Base-by-base conservation (phyloP, 2,113 vertebrate species). In the Probosciger aterrimus region DNA sequence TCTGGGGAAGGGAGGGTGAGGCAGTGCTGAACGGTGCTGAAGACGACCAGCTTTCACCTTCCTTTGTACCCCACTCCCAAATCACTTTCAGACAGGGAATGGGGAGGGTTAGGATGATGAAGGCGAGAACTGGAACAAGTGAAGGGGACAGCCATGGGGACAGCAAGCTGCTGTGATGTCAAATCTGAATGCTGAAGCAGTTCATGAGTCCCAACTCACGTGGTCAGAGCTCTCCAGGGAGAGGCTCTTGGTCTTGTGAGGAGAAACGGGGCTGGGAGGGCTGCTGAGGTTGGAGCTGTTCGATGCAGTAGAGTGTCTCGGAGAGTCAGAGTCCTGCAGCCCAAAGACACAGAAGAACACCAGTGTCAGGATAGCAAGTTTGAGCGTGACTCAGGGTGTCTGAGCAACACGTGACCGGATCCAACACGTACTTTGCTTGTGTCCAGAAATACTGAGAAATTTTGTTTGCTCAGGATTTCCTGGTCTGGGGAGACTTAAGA, bases 251-350 rank as follows among this genome's bases (percentile, higher is more conserved):
- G 99, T 99, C 98, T 99, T 99, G 97, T 99, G 99, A 77, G 99
- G 99, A 50, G 99, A 99, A 84, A 98, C 97, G 0, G 99, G 99
- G 96, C 99, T 99, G 59, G 99, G 99, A 18, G 99, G 99, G 97
- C 99, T 99, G 98, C 99, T 99, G 98, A 99, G 99, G 97, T 99
- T 99, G 96, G 99, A 99, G 97, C 99, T 99, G 98, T 99, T 99
- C 12, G 99, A 99, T 78, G 99, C 99, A 3, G 99, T 99, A 64
- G 99, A 99, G 97, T 99, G 99, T 85, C 99, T 98, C 0, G 99
- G 99, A 50, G 99, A 99, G 93, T 99, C 99, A 1, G 99, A 99
- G 97, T 99, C 99, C 99, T 99, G 98, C 18, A 96, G 95, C 64
- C 55, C 95, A 95, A 83, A 95, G 74, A 97, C 78, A 94, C 37